Evolutionary conservation across 2,113 vertebrate species (phyloP), one percentile per base, ranked within the genome.

Genomic region (Nerophis lumbriciformis): DNA sequence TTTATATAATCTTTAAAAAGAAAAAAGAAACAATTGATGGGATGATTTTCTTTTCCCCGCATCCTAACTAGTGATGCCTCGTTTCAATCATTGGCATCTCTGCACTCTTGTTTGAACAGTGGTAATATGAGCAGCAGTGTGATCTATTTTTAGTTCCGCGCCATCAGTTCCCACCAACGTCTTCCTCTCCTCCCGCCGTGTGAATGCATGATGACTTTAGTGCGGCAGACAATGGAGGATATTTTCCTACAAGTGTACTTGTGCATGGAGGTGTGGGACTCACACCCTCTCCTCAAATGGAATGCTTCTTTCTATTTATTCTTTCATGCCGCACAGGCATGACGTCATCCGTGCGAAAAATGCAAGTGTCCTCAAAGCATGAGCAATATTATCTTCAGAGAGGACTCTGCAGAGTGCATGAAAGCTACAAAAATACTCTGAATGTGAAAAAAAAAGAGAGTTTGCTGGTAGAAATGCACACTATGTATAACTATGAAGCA

Each of bases 261-360:
- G 69, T 80, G 85, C 85, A 87, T 87, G 85, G 77, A 59, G 48
- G 73, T 69, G 62, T 37, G n/a, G 1, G 19, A 54, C 15, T 5
- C 6, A 61, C 53, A 61, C 47, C 48, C 9, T 35, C 36, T 13
- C 38, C 59, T 2, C 44, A 59, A 71, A 56, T 36, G 64, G 85
- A 85, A 85, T 84, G 85, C 79, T 80, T 57, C 42, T 77, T 82
- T 76, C 68, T 69, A 63, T 73, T 81, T 72, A 71, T 72, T 74
- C n/a, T 13, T 16, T 66, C 47, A 38, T 15, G 50, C 65, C 59
- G 48, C 49, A 69, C 13, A 53, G 53, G 64, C 58, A 49, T 79
- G 49, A 36, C 21, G 56, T 77, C 72, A 73, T 71, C 38, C 71
- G 62, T 61, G 38, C 70, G 66, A 76, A 47, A 71, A 67, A 36